Evolutionary conservation across 2,888 invertebrate genomes (phyloP), one percentile per base, ranked within the genome.

Genomic region (Ennomos erosarius): DNA sequence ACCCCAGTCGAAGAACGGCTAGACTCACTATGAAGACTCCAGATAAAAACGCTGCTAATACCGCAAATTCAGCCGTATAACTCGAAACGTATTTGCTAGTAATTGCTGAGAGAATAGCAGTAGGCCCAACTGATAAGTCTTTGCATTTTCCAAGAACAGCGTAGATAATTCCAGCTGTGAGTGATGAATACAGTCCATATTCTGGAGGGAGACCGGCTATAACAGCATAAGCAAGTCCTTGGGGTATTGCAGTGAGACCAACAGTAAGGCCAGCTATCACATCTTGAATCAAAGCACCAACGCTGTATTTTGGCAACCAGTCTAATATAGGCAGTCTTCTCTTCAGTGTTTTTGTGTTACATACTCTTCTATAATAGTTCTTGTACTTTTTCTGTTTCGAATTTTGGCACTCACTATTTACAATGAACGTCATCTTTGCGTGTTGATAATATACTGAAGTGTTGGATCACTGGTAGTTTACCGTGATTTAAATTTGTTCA

Each of bases 101-200:
- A 95, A 98, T 95, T 0, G 98, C 92, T 0, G 98, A 95, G 93
- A 98, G 94, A 56, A 98, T 97, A 0, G 98, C 97, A 0, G 98
- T 98, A 0, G 98, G 98, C 60, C 98, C 97, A 70, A 95, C 93
- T 1, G 95, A 95, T 37, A 94, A 72, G 73, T 96, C 95, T 78
- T 96, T 96, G 72, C 95, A 95, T 75, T 97, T 97, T 52, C 98
- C 98, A 71, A 98, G 94, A 40, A 98, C 81, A n/a, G 96, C 94
- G 79, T 99, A 98, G 0, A 98, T 93, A 76, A 98, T 96, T 78
- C 97, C 97, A 35, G 97, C 97, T 93, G 98, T 96, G 78, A 98
- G 96, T 0, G 97, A 96, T 0, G 98, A 97, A 80, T 98, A 98
- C 1, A 99, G 88, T 8, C 98, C 98, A 88, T 98, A 97, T 94